A percentile compares a stretch with the other conserved stretches of the same genome.
phyloP scores from a whole-genome alignment of 2,888 invertebrate species.

The Hemicrepidius hirtus region DNA sequence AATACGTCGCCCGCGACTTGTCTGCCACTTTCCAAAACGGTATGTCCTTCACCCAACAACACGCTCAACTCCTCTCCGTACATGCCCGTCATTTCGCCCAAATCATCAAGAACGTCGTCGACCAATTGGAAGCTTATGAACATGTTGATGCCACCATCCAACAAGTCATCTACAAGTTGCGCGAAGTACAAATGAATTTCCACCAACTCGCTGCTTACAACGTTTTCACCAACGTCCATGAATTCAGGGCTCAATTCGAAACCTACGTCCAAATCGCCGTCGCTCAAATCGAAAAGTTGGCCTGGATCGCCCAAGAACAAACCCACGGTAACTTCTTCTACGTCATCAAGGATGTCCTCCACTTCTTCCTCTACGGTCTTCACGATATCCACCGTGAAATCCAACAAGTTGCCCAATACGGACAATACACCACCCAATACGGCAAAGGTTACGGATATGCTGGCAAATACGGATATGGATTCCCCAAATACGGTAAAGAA shows the following conservation, averaged over 20 bases:
- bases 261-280: slow-evolving; percentile 29
- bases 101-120: slow-evolving; percentile 37
- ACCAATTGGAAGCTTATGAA: slow-evolving; percentile 12
- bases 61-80: slow-evolving; percentile 20
- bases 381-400: slow-evolving; percentile 33
- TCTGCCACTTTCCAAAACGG: background rate
- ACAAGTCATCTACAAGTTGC: slow-evolving; percentile 13
- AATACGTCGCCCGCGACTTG: background rate
- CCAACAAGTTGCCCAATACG: slow-evolving; percentile 52
- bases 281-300: slow-evolving; percentile 28
- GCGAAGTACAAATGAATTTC: slow-evolving; percentile 1
- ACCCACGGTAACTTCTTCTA: background rate
- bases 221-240: slow-evolving; percentile 12
- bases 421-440: background rate
- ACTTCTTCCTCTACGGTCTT: background rate
- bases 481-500: background rate
- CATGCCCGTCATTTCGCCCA: slow-evolving; percentile 40
- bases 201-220: slow-evolving; percentile 12
- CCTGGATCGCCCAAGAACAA: background rate
- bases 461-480: background rate
- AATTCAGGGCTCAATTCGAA: slow-evolving; percentile 16
- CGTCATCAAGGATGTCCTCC: slow-evolving; percentile 7
- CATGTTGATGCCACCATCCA: background rate
- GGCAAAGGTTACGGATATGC: background rate
- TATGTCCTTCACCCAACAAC: background rate